Base-by-base conservation (phyloP, 1,140 invertebrate genomes). In the Nasonia vitripennis region DNA sequence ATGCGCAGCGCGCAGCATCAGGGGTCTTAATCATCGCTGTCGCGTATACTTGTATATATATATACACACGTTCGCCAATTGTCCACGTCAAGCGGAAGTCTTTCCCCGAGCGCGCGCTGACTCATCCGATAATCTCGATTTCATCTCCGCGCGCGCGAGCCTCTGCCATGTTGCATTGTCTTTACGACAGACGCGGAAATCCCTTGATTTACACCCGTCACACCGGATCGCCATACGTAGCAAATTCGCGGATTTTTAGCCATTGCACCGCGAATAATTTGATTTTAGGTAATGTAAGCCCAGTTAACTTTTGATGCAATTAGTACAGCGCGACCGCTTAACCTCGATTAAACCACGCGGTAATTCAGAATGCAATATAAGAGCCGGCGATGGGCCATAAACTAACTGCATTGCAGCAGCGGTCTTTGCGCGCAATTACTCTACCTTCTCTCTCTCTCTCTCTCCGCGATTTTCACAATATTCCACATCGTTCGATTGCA, bases 31-130 rank as follows among this genome's bases (percentile, higher is more conserved):
- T 75, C 73, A 75, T 37, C 73, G 73, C 70, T 9, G 23, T 34
- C 70, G 70, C 55, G n/a, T 31, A 4, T 71, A 70, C 23, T 10
- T 27, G 14, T 23, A 70, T 27, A n/a, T n/a, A n/a, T n/a, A n/a
- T n/a, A 31, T 6, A n/a, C 27, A 71, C 5, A 71, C 6, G 37
- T 75, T 75, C 73, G 73, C 73, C 73, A 75, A 45, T 75, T 75
- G 41, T 20, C 73, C 73, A 75, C 48, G 48, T 75, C 20, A 75
- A 75, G 37, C 73, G 73, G 73, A 75, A 75, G 73, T 75, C 73
- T 75, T 75, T 75, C 37, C 41, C 2, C 41, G 37, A 48, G 37
- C 37, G 73, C 37, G 31, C n/a, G 10, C 34, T 75, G 73, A 75
- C 2, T 75, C 73, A 75, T 45, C 20, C 37, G 73, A 75, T 75